These are phyloP conservation scores for Thalassophryne amazonica DNA, from an alignment of 2,797 vertebrate species.

Conservation along the genomic window DNA sequence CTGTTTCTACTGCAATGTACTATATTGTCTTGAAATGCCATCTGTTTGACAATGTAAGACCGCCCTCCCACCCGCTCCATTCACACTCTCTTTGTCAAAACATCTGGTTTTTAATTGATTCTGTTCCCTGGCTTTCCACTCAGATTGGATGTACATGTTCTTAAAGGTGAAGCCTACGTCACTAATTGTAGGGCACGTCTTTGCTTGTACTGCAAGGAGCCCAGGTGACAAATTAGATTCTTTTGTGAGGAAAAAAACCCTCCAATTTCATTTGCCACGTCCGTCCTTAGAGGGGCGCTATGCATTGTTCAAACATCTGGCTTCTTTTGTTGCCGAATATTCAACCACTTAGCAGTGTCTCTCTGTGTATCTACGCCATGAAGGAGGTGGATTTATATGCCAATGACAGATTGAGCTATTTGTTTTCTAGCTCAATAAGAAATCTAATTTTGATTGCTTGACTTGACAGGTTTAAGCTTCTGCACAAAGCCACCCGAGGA, in stretches of 20 bases:
- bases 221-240: constrained; percentile 16
- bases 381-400: background rate
- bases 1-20: constrained; percentile 27
- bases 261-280: constrained; percentile 10
- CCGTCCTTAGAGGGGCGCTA: constrained; percentile 43
- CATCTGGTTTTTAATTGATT: constrained; percentile 56
- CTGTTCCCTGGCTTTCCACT: constrained; percentile 32
- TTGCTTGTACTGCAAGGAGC: constrained; percentile 10
- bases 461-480: constrained; percentile 1
- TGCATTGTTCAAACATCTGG: constrained; percentile 62
- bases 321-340: constrained; percentile 19
- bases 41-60: constrained; percentile 28
- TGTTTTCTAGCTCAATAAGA: constrained; percentile 17
- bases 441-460: constrained; percentile 22
- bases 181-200: constrained; percentile 48
- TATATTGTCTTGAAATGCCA: constrained; percentile 28
- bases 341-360: constrained; percentile 14
- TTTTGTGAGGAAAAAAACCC: constrained; percentile 10
- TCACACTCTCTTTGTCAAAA: constrained; percentile 55
- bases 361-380: background rate
- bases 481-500: background rate
- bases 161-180: constrained; percentile 44
- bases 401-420: constrained; percentile 26
- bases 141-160: constrained; percentile 10
- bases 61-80: too few species aligned